These are phyloP conservation scores for Timema podura DNA, from an alignment of 2,888 invertebrate species.

Conservation along the genomic window DNA sequence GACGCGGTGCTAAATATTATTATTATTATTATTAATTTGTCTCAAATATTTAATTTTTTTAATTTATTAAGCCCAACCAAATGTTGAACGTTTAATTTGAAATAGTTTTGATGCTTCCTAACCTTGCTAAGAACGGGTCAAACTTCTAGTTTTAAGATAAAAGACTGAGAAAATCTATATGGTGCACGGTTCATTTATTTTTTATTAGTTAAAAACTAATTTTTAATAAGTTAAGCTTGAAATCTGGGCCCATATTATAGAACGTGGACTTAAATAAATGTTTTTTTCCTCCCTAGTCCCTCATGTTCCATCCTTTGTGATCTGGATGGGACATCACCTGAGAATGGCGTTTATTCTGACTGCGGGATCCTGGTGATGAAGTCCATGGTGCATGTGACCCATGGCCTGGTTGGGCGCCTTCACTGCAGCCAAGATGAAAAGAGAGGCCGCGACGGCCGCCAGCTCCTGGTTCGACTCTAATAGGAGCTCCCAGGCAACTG, in stretches of 20 bases:
- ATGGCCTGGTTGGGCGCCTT: constrained; percentile 85
- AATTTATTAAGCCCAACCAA: no score
- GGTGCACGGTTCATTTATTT: no score
- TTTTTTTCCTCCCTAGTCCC: neutral
- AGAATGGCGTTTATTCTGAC: constrained; percentile 79
- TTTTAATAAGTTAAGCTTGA: neutral
- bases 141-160: no score
- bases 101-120: no score
- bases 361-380: constrained; percentile 79
- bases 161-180: no score
- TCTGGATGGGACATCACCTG: constrained; percentile 46
- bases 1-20: no score
- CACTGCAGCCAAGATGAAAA: constrained; percentile 91
- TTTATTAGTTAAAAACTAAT: neutral
- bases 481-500: constrained; percentile 92
- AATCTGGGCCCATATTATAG: neutral
- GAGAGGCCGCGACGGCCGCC: constrained; percentile 76
- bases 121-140: no score
- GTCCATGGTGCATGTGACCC: constrained; percentile 81
- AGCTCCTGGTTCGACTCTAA: constrained; percentile 89
- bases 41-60: no score
- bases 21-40: no score
- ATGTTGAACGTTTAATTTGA: no score
- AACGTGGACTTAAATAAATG: neutral
- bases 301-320: no score